Evolutionary conservation across 1,140 invertebrate species (phyloP).

Genomic region (Trichoplusia ni): DNA sequence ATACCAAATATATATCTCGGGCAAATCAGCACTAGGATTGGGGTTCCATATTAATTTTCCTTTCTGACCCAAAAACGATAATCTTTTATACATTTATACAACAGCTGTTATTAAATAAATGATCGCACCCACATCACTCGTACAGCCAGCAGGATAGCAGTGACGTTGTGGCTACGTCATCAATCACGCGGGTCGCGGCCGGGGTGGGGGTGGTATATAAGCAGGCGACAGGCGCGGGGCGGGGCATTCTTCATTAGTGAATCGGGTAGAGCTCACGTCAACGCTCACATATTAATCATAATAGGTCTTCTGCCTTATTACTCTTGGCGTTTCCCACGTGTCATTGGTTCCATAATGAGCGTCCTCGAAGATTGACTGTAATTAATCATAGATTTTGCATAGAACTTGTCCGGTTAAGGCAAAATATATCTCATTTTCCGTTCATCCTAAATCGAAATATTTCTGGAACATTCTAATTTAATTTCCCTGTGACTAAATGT

Average conservation of each 20-base stretch:
- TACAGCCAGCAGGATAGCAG: constrained; percentile 40
- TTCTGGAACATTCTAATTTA: background rate
- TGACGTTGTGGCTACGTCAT: constrained; percentile 62
- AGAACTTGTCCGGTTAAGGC: background rate
- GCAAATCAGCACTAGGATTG: background rate
- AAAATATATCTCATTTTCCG: too few relatives aligned
- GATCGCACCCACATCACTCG: constrained; percentile 59
- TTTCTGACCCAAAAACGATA: constrained; percentile 21
- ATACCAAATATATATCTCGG: background rate
- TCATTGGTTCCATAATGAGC: constrained; percentile 46
- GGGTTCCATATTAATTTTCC: constrained; percentile 21
- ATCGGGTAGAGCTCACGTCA: constrained; percentile 50
- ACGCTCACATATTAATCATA: constrained; percentile 61
- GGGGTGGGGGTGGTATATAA: constrained; percentile 46
- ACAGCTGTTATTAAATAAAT: constrained; percentile 59
- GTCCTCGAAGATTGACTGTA: background rate
- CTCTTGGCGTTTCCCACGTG: constrained; percentile 40
- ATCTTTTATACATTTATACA: constrained; percentile 46
- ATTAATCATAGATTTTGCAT: constrained; percentile 8
- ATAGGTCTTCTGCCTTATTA: constrained; percentile 46
- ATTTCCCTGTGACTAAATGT: too few relatives aligned
- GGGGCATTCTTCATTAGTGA: constrained; percentile 63
- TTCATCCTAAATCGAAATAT: too few relatives aligned
- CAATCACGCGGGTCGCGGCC: constrained; percentile 55
- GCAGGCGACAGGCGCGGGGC: constrained; percentile 34